These are phyloP conservation scores for Meandrusa payeni DNA, from an alignment of 2,888 invertebrate genomes.

Conservation along the genomic window DNA sequence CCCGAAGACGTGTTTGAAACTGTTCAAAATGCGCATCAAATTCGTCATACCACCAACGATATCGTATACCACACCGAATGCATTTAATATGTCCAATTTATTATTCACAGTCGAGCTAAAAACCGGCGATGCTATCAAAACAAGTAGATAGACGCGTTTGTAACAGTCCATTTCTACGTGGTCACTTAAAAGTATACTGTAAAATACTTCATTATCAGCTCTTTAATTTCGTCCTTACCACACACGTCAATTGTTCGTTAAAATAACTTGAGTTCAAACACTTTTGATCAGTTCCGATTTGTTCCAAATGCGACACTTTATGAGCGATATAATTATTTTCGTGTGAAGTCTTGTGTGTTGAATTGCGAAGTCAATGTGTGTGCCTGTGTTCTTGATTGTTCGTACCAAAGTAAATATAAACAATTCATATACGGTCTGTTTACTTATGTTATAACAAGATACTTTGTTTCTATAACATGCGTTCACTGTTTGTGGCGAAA, in stretches of 20 bases:
- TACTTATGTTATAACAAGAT: too few relatives aligned
- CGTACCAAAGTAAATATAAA: neutral
- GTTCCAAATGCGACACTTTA: too few relatives aligned
- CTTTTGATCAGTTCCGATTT: too few relatives aligned
- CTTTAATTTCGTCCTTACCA: too few relatives aligned
- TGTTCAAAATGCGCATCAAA: constrained; percentile 23
- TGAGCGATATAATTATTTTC: too few relatives aligned
- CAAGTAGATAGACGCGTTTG: neutral
- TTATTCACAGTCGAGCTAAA: neutral
- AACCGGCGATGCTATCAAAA: neutral
- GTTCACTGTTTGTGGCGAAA: constrained; percentile 8
- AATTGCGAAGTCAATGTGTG: too few relatives aligned
- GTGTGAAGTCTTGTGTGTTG: too few relatives aligned
- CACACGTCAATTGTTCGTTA: too few relatives aligned
- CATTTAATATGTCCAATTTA: constrained; percentile 9
- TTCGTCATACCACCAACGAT: constrained; percentile 23
- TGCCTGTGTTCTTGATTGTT: too few relatives aligned
- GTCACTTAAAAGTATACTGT: too few relatives aligned
- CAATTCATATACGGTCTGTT: constrained; percentile 11
- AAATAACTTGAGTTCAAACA: too few relatives aligned
- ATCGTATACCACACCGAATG: constrained; percentile 19
- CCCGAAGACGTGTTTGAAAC: constrained; percentile 27
- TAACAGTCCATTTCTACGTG: constrained; percentile 5
- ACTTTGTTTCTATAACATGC: constrained; percentile 9
- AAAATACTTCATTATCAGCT: too few relatives aligned